phyloP scores from a whole-genome alignment of 1,140 invertebrate genomes.

The Dolichoris vasculosae region DNA sequence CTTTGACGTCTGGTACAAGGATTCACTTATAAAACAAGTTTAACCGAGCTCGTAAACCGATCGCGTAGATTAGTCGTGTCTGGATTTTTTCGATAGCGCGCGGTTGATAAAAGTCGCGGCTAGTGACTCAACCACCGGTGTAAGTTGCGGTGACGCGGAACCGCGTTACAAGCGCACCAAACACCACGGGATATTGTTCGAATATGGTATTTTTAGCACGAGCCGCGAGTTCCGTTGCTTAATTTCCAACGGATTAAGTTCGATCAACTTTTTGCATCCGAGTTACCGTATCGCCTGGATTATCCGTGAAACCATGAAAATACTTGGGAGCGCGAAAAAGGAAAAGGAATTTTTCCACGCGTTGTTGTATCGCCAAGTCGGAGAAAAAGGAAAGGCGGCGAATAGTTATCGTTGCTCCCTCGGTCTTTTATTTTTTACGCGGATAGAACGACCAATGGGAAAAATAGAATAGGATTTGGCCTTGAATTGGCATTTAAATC shows the following conservation, averaged over 20 bases:
- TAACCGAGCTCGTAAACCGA: not conserved
- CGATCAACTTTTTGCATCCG: not conserved
- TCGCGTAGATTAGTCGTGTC: not conserved
- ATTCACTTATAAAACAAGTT: not conserved
- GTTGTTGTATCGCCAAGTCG: too few relatives aligned
- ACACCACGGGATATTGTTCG: too few relatives aligned
- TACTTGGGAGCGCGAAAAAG: not conserved
- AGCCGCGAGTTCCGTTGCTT: not conserved
- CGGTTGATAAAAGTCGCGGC: not conserved
- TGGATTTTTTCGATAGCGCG: not conserved
- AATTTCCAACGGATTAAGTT: not conserved
- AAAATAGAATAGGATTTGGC: not conserved
- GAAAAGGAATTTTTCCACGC: not conserved
- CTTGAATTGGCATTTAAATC: not conserved
- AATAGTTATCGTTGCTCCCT: too few relatives aligned
- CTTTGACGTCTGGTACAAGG: not conserved
- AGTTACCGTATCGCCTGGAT: not conserved
- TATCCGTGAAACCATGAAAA: not conserved
- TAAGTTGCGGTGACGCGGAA: not conserved
- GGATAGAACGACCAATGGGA: not conserved
- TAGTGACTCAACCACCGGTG: not conserved
- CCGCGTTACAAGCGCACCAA: not conserved
- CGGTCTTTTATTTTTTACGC: too few relatives aligned
- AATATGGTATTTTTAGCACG: not conserved
- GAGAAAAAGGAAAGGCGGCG: too few relatives aligned